Percentiles rank a stretch among this genome's conserved stretches.
Conservation (phyloP, 2,888 invertebrate species). For the Spilosoma lubricipeda region DNA sequence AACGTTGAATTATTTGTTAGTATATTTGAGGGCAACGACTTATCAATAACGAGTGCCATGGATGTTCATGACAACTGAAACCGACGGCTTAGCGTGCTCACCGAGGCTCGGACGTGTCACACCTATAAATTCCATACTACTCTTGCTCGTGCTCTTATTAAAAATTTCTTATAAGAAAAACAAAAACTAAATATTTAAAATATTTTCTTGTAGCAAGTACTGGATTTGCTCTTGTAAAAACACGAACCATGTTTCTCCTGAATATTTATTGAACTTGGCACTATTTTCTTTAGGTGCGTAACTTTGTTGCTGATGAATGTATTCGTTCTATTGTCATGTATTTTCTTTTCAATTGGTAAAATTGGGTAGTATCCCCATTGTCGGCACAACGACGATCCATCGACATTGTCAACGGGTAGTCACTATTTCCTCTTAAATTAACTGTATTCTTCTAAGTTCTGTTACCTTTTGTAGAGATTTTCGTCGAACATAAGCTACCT, state of each 20-base stretch:
- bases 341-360: background rate
- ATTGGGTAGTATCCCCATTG: background rate
- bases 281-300: background rate
- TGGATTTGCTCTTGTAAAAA: background rate
- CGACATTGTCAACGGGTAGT: background rate
- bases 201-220: background rate
- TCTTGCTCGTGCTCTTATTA: too few relatives aligned
- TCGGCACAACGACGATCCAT: background rate
- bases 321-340: background rate
- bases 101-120: too few relatives aligned
- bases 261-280: background rate
- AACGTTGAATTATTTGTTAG: too few relatives aligned
- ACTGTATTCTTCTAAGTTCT: background rate
- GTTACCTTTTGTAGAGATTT: background rate
- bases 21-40: too few relatives aligned
- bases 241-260: background rate
- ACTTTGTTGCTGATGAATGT: background rate
- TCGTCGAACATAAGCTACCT: background rate
- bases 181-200: background rate
- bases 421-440: background rate
- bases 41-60: too few relatives aligned
- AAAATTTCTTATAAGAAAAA: too few relatives aligned
- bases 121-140: too few relatives aligned
- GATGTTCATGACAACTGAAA: too few relatives aligned
- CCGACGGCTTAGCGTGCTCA: too few relatives aligned